These are phyloP conservation scores for Neoitamus cyanurus DNA, from an alignment of 2,888 invertebrate species.

Conservation along the genomic window DNA sequence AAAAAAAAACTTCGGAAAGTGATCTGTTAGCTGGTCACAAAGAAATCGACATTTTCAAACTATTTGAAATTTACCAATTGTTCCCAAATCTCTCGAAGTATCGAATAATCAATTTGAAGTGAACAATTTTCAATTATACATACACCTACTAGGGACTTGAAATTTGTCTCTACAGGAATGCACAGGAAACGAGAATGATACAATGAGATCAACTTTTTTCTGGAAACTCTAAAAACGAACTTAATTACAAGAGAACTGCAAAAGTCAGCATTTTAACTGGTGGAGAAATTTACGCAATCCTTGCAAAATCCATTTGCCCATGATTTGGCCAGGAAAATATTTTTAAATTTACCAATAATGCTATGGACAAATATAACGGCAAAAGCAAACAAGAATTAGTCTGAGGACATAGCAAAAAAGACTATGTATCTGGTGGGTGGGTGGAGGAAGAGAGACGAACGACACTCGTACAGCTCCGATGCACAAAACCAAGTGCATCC, in stretches of 20 bases:
- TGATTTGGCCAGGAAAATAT: not conserved
- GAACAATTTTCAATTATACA: too few species aligned
- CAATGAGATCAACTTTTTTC: not conserved
- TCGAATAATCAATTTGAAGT: too few species aligned
- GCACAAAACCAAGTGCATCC: not conserved
- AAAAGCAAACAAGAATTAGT: not conserved
- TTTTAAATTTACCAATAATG: not conserved
- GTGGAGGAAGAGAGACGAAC: not conserved
- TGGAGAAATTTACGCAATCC: not conserved
- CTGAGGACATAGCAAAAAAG: not conserved
- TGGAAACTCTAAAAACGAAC: not conserved
- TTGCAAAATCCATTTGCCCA: not conserved
- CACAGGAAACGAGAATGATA: not conserved
- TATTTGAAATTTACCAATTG: too few species aligned
- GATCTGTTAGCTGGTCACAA: too few species aligned
- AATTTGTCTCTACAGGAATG: too few species aligned
- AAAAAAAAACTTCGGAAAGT: too few species aligned
- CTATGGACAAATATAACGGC: not conserved
- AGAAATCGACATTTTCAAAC: too few species aligned
- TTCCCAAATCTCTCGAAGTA: too few species aligned
- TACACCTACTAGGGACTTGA: too few species aligned
- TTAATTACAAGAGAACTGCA: not conserved
- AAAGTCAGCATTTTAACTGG: not conserved
- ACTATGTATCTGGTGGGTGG: not conserved
- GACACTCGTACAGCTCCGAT: not conserved